Conservation (phyloP, 2,797 vertebrate species). For the Scyliorhinus canicula region DNA sequence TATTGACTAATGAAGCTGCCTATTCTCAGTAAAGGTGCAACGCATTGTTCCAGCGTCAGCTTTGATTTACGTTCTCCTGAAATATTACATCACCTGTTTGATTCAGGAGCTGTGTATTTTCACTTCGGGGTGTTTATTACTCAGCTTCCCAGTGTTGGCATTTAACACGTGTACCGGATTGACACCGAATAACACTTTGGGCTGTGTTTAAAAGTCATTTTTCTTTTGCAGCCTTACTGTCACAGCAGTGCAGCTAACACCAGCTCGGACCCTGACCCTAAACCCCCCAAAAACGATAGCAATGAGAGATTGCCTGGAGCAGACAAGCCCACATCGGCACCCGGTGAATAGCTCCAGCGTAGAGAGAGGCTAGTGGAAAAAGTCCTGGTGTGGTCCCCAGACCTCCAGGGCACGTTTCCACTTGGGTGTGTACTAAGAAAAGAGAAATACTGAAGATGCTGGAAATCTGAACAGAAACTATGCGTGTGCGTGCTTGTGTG, state of each 20-base stretch:
- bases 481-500: too few species aligned
- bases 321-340: neutral
- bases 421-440: too few species aligned
- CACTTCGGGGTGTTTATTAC: neutral
- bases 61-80: neutral
- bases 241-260: neutral
- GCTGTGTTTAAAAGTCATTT: too few species aligned
- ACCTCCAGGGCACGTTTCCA: neutral
- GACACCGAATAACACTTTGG: neutral
- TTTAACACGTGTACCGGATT: neutral
- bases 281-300: too few species aligned
- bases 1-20: neutral
- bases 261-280: neutral
- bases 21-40: neutral
- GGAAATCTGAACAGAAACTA: too few species aligned
- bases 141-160: neutral
- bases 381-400: neutral
- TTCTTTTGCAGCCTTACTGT: neutral
- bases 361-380: neutral
- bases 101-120: too few species aligned
- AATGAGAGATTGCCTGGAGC: neutral
- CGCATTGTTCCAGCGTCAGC: neutral
- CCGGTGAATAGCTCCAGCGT: neutral
- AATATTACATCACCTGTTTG: neutral
- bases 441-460: too few species aligned